These are phyloP conservation scores for Opisthograptis luteolata DNA, from an alignment of 2,888 invertebrate genomes.

Conservation along the genomic window DNA sequence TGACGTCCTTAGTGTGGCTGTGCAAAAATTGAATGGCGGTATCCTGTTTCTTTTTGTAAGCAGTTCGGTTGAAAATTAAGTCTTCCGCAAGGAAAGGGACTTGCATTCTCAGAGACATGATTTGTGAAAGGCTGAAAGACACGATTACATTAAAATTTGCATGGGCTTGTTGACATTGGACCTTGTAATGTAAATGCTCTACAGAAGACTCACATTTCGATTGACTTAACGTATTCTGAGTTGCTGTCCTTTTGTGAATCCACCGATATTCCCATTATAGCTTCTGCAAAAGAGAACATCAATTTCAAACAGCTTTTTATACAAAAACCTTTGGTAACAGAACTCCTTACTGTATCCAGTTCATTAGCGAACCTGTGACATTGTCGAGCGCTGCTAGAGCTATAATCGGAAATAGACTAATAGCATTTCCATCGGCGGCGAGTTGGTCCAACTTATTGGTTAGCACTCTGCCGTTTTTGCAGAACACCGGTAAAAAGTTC, in stretches of 20 bases:
- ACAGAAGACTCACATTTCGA: constrained; percentile 86
- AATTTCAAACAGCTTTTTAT: background rate
- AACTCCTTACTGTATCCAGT: background rate
- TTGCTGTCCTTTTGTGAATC: constrained; percentile 88
- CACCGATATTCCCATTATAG: constrained; percentile 92
- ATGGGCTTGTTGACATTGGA: no score
- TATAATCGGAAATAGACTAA: constrained; percentile 86
- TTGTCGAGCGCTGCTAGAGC: constrained; percentile 81
- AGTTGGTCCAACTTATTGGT: constrained; percentile 77
- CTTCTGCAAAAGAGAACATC: constrained; percentile 82
- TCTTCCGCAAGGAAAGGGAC: constrained; percentile 61
- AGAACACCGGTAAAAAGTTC: constrained; percentile 88
- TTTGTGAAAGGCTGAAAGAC: constrained; percentile 49
- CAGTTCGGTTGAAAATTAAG: constrained; percentile 74
- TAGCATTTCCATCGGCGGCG: constrained; percentile 62
- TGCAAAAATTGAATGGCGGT: constrained; percentile 73
- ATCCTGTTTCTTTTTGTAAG: constrained; percentile 83
- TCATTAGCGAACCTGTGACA: constrained; percentile 44
- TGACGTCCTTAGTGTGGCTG: constrained; percentile 70
- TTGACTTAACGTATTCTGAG: constrained; percentile 89
- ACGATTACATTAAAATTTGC: no score
- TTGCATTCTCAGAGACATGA: constrained; percentile 61
- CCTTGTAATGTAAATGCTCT: constrained; percentile 12
- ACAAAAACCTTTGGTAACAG: background rate
- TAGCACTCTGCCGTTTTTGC: constrained; percentile 85